Conservation (phyloP, 1,140 invertebrate species). For the Dreissena polymorpha region DNA sequence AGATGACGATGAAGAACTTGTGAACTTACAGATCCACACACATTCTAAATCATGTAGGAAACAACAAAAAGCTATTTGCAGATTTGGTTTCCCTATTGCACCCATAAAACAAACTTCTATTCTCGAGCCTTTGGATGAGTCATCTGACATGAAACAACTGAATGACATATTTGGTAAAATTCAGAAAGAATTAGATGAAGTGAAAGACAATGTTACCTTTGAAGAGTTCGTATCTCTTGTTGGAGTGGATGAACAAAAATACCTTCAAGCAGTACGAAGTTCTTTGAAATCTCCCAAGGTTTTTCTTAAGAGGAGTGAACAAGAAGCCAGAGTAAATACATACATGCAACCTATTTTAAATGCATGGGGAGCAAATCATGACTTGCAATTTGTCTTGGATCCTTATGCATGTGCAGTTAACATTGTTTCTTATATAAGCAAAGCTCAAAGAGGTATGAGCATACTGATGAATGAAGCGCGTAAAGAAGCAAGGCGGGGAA, state of each 20-base stretch:
- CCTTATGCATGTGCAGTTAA: constrained; percentile 51
- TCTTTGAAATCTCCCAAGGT: constrained; percentile 44
- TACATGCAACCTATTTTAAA: constrained; percentile 45
- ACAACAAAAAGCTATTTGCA: constrained; percentile 24
- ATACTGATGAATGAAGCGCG: constrained; percentile 39
- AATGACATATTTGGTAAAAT: constrained; percentile 40
- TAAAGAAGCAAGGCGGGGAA: constrained; percentile 52
- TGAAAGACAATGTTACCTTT: constrained; percentile 26
- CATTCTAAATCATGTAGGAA: constrained; percentile 47
- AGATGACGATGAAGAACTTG: constrained; percentile 7
- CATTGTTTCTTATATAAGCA: constrained; percentile 57
- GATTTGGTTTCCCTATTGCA: constrained; percentile 60
- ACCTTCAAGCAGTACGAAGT: constrained; percentile 55
- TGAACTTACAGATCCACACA: constrained; percentile 38
- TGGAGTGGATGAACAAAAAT: constrained; percentile 49
- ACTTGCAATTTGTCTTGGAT: constrained; percentile 58
- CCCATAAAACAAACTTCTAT: constrained; percentile 57
- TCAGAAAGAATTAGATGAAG: constrained; percentile 20
- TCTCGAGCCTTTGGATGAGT: constrained; percentile 48
- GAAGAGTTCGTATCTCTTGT: constrained; percentile 53
- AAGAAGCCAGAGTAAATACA: constrained; percentile 53
- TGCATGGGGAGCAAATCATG: constrained; percentile 58
- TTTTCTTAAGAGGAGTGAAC: constrained; percentile 52
- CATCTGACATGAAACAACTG: constrained; percentile 2
- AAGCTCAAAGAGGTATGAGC: constrained; percentile 54